Conservation (phyloP, 2,888 invertebrate genomes). For the Phyllotreta striolata region DNA sequence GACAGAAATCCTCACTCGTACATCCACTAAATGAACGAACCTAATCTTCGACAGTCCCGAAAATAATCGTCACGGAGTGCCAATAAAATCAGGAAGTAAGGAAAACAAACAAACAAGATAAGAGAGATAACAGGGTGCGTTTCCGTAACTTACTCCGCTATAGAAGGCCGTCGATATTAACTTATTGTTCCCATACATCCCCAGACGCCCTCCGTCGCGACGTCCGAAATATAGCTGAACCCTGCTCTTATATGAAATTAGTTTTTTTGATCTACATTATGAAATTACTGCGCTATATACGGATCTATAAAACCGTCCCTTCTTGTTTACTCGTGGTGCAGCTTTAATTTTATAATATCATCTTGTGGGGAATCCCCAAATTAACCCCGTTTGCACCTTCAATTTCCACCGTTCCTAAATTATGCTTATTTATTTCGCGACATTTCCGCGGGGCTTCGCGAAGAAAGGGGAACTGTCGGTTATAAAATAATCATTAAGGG, state of each 20-base stretch:
- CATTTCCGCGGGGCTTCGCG: neutral
- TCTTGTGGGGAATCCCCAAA: too few relatives aligned
- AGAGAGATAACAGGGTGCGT: slow-evolving; percentile 41
- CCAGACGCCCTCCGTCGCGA: slow-evolving; percentile 26
- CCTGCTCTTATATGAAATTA: slow-evolving; percentile 34
- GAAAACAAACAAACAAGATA: slow-evolving; percentile 49
- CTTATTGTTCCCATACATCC: slow-evolving; percentile 41
- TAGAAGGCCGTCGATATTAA: slow-evolving; percentile 45
- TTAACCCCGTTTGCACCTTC: too few relatives aligned
- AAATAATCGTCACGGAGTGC: slow-evolving; percentile 44
- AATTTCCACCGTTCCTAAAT: too few relatives aligned
- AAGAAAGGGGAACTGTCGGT: neutral
- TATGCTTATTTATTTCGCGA: neutral
- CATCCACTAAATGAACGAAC: slow-evolving; percentile 13
- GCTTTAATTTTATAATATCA: too few relatives aligned
- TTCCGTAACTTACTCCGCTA: slow-evolving; percentile 45
- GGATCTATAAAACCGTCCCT: too few relatives aligned
- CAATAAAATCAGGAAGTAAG: slow-evolving; percentile 45
- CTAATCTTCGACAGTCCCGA: slow-evolving; percentile 35
- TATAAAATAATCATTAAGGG: slow-evolving; percentile 24
- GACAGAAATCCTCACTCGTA: neutral
- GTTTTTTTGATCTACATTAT: slow-evolving; percentile 37
- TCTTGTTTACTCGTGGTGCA: too few relatives aligned
- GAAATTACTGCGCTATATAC: slow-evolving; percentile 21
- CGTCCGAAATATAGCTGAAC: slow-evolving; percentile 31